These are phyloP conservation scores for Chrysopilus asiliformis DNA, from an alignment of 2,888 invertebrate genomes.

Conservation along the genomic window DNA sequence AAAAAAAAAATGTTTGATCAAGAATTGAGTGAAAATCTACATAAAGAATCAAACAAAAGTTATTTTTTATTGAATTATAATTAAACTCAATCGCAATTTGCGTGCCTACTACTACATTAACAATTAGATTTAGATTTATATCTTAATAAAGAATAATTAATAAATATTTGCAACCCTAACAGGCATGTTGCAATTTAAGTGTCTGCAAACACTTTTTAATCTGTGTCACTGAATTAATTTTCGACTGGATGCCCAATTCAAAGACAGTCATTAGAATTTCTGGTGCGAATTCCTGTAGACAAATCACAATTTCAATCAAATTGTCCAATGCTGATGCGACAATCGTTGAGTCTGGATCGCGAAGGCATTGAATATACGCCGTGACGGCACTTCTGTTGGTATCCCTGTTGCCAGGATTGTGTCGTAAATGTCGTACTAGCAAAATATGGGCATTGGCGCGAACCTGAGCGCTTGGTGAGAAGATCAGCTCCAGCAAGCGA, in stretches of 20 bases:
- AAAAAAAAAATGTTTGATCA: no score
- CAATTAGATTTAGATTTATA: no score
- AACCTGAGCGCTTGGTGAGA: constrained; percentile 46
- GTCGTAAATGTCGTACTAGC: constrained; percentile 55
- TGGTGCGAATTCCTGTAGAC: constrained; percentile 74
- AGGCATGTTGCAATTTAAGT: constrained; percentile 71
- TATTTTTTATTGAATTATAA: neutral
- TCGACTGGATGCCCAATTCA: constrained; percentile 63
- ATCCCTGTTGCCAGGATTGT: constrained; percentile 43
- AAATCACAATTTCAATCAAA: constrained; percentile 68
- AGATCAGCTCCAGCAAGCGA: constrained; percentile 48
- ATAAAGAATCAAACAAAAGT: no score
- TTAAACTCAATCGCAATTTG: neutral
- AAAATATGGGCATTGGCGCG: constrained; percentile 58
- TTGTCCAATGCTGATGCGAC: constrained; percentile 65
- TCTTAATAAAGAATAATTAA: neutral
- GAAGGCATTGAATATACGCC: constrained; percentile 67
- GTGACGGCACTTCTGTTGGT: constrained; percentile 52
- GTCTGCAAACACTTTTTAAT: constrained; percentile 69
- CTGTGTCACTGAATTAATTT: constrained; percentile 59
- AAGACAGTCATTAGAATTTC: constrained; percentile 69
- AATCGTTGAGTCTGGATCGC: constrained; percentile 65
- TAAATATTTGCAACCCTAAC: constrained; percentile 36
- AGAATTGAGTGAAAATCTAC: no score
- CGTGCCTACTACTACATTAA: no score